phyloP scores from a whole-genome alignment of 2,888 invertebrate genomes.

The Andrena bicolor region DNA sequence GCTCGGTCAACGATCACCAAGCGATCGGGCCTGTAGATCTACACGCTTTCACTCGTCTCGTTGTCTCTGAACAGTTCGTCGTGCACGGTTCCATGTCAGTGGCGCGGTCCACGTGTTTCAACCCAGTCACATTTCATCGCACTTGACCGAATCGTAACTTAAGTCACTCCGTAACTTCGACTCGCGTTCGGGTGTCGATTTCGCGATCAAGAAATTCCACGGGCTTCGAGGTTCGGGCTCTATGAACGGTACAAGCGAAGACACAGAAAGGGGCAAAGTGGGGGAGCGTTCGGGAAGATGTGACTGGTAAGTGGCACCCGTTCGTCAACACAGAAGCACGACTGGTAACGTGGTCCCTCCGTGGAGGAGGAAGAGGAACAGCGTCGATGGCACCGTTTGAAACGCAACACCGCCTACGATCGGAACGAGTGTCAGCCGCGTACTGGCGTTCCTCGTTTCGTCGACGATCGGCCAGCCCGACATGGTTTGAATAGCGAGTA shows the following conservation, averaged over 20 bases:
- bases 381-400: conserved; percentile 11
- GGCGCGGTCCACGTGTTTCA: not conserved
- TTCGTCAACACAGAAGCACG: conserved; percentile 8
- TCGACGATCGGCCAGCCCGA: conserved; percentile 58
- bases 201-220: too few relatives aligned
- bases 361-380: not conserved
- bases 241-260: not conserved
- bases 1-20: not conserved
- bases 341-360: not conserved
- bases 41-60: conserved; percentile 21
- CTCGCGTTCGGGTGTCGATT: not conserved
- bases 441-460: conserved; percentile 64
- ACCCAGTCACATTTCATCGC: not conserved
- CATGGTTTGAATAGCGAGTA: conserved; percentile 70
- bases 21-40: conserved; percentile 1
- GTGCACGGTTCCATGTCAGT: conserved; percentile 32
- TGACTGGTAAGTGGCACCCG: not conserved
- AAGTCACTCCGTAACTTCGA: not conserved
- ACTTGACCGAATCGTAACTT: not conserved
- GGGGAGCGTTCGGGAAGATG: not conserved
- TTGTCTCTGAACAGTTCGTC: not conserved
- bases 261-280: not conserved
- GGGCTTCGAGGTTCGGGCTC: too few relatives aligned
- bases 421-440: conserved; percentile 56
- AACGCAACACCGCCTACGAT: conserved; percentile 27